Evolutionary conservation across 2,888 invertebrate genomes (phyloP), one percentile per base, ranked within the genome.

Genomic region (Mythimna lalbum): DNA sequence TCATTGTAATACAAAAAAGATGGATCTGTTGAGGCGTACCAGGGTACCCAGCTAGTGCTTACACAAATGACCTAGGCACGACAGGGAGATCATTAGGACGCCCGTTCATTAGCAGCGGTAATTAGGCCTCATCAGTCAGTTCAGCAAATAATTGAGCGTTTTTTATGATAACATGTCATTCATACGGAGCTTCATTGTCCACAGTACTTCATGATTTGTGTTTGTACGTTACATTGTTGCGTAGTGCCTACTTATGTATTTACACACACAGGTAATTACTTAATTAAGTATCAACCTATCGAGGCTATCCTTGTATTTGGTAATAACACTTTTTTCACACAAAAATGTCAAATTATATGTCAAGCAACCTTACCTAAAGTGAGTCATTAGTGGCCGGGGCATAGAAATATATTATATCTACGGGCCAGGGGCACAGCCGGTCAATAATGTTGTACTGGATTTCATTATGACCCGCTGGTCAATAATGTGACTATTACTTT

Each of bases 131-230:
- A 59, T 68, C 43, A 55, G 19, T 12, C 3, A 31, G 52, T 33
- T 52, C 49, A 31, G 64, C 23, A 65, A 76, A 71, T 84, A 72
- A 74, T 67, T 75, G 72, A 43, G 63, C 62, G 60, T 70, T 80
- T 80, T 77, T 77, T 82, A 69, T 79, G 69, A 77, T 80, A 57
- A 73, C 69, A 77, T 80, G 69, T 63, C 27, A 73, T 79, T 74
- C 2, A 70, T 64, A 39, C 33, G 66, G 50, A 59, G 62, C 55
- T 49, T 57, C 53, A 64, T 68, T 62, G 70, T 69, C 17, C 27
- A 31, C 47, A 27, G 31, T 63, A 49, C n/a, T 57, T 31, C 6
- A n/a, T 43, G 47, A 7, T 36, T 4, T 3, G 23, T 59, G 61
- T 52, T 53, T 50, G 56, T 27, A 49, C 33, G 33, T 19, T 59